Percentiles rank a stretch among this genome's conserved stretches.
These are phyloP conservation scores for Drosophila ananassae DNA, from an alignment of 1,140 invertebrate genomes.

Conservation along the genomic window DNA sequence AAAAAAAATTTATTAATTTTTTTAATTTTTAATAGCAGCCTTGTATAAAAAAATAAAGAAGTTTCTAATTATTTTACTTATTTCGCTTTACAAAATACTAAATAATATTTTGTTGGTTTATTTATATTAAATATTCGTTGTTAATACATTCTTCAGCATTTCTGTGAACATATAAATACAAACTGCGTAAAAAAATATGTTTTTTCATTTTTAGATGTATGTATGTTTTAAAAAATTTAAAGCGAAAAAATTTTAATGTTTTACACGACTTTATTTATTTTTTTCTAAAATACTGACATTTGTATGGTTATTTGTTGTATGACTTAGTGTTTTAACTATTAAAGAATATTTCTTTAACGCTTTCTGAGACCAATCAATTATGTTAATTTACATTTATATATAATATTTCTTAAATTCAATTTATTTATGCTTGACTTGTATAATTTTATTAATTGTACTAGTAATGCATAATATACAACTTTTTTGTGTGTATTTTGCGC, in stretches of 20 bases:
- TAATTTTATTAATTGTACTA: constrained; percentile 53
- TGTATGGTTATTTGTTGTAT: constrained; percentile 2
- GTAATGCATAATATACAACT: constrained; percentile 25
- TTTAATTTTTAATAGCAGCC: constrained; percentile 5
- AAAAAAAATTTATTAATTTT: constrained; percentile 11
- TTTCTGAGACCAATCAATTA: not conserved
- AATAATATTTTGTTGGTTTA: constrained; percentile 39
- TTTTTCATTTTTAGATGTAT: constrained; percentile 1
- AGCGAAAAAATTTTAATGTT: not conserved
- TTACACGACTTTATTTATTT: not conserved
- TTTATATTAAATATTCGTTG: constrained; percentile 65
- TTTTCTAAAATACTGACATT: constrained; percentile 15
- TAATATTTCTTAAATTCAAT: constrained; percentile 21
- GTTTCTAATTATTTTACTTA: not conserved
- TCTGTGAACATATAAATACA: constrained; percentile 50
- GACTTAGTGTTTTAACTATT: not conserved
- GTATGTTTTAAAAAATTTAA: not conserved
- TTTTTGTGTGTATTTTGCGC: constrained; percentile 43
- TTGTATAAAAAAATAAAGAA: not conserved
- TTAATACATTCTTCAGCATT: constrained; percentile 58
- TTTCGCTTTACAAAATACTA: no score
- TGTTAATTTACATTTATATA: constrained; percentile 6
- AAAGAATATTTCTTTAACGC: constrained; percentile 18
- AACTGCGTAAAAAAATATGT: constrained; percentile 68
- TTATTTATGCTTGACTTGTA: constrained; percentile 13